phyloP scores from a whole-genome alignment of 2,888 invertebrate species.

The Galerucella calmariensis region DNA sequence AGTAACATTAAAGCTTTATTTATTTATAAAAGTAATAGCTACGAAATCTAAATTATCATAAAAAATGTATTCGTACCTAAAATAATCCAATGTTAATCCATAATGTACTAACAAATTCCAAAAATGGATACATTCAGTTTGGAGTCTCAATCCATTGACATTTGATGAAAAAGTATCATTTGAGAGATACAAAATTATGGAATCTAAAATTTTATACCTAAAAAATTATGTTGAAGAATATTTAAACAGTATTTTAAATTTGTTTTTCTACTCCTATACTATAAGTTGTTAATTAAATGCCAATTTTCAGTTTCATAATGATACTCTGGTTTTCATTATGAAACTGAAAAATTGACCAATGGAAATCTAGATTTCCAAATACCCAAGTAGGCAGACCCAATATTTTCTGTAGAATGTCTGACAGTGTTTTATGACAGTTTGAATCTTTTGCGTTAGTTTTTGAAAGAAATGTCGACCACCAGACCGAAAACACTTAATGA shows the following conservation, averaged over 20 bases:
- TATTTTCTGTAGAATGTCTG: too few species aligned
- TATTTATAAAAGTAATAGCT: background rate
- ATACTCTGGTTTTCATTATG: too few species aligned
- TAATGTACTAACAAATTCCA: constrained; percentile 70
- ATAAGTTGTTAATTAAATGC: too few species aligned
- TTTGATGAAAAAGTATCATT: constrained; percentile 67
- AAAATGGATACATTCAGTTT: constrained; percentile 73
- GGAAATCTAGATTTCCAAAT: too few species aligned
- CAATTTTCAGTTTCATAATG: too few species aligned
- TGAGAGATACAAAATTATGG: constrained; percentile 69
- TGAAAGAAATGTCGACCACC: too few species aligned
- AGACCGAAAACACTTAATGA: too few species aligned
- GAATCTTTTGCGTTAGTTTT: too few species aligned
- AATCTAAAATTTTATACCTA: constrained; percentile 68
- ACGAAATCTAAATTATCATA: background rate
- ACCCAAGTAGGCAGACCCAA: too few species aligned
- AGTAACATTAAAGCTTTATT: background rate
- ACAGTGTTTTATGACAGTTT: too few species aligned
- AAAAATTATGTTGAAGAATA: constrained; percentile 37
- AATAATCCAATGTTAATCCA: constrained; percentile 66
- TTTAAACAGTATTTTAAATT: constrained; percentile 17
- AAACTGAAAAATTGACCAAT: too few species aligned
- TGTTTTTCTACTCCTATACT: too few species aligned
- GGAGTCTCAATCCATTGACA: constrained; percentile 69
- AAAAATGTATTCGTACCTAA: constrained; percentile 55